phyloP scores from a whole-genome alignment of 2,797 vertebrate genomes.

The Channallabes apus region DNA sequence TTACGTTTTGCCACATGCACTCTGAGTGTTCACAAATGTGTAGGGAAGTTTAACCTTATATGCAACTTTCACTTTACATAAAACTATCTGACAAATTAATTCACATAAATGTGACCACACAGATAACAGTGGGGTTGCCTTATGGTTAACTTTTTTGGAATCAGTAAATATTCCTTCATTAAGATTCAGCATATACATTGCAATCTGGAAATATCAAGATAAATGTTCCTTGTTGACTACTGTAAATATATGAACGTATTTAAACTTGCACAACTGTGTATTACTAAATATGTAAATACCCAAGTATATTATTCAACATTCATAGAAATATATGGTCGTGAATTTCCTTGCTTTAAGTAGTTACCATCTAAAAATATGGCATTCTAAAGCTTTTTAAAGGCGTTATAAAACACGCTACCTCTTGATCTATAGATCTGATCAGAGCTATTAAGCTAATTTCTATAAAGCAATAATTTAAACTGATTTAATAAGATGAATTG shows the following conservation, averaged over 20 bases:
- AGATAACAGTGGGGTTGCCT: neutral
- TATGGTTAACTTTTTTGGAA: neutral
- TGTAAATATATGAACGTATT: conserved; percentile 46
- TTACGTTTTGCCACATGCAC: neutral
- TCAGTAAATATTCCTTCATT: conserved; percentile 40
- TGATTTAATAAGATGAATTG: conserved; percentile 44
- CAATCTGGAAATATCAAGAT: conserved; percentile 45
- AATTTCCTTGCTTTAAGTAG: conserved; percentile 49
- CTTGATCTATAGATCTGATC: conserved; percentile 40
- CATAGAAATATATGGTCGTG: conserved; percentile 58
- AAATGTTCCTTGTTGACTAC: conserved; percentile 38
- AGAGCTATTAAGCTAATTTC: conserved; percentile 44
- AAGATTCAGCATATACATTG: conserved; percentile 38
- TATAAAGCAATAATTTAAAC: conserved; percentile 57
- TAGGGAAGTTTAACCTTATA: conserved; percentile 7
- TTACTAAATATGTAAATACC: conserved; percentile 49
- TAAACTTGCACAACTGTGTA: conserved; percentile 42
- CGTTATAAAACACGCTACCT: conserved; percentile 52
- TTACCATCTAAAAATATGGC: conserved; percentile 57
- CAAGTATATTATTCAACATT: conserved; percentile 51
- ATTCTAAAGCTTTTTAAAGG: conserved; percentile 59
- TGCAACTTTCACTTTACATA: neutral
- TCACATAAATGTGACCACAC: neutral
- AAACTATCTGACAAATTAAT: neutral
- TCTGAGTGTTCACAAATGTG: neutral